Evolutionary conservation across 1,140 invertebrate species (phyloP), one percentile per base, ranked within the genome.

Genomic region (Mercenaria mercenaria): DNA sequence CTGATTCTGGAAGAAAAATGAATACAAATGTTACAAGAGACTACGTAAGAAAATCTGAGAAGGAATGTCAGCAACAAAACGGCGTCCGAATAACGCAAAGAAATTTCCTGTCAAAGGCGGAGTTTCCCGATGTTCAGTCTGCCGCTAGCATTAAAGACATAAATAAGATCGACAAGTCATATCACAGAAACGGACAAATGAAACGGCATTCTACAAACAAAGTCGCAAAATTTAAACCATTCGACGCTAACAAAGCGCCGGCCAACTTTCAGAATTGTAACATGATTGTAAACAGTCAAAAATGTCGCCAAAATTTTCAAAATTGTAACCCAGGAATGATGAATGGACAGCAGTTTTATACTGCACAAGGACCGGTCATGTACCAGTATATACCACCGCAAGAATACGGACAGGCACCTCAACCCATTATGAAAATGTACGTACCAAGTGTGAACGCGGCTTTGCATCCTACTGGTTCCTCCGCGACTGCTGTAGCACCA

Each of bases 401-500:
- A 37, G 26, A 32, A 29, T 37, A 32, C 8, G 34, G 29, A 34
- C 50, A 72, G 11, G 1, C 1, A 39, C 1, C 67, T 13, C 67
- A 39, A 4, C 67, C 26, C 3, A 1, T 20, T 72, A 41, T 37
- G 29, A 20, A 29, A 0, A 72, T 39, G 11, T 20, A 32, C 23
- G 0, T 1, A 13, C 2, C 34, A 39, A 37, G 39, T 72, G 15
- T 72, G 10, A 4, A 37, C 18, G 32, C 29, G 26, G 11, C 61
- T 29, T 6, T 32, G 61, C 2, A 6, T 6, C 67, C 3, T 1
- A 10, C 15, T 1, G 37, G 67, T 13, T 1, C 34, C 15, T 39
- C 67, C 15, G 69, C 83, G 10, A 74, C 83, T 10, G 83, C 83
- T 0, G 32, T 85, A 34, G 67, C 83, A 4, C 83, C 83, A 39